phyloP scores from a whole-genome alignment of 2,113 vertebrate species.

The Ondatra zibethicus region DNA sequence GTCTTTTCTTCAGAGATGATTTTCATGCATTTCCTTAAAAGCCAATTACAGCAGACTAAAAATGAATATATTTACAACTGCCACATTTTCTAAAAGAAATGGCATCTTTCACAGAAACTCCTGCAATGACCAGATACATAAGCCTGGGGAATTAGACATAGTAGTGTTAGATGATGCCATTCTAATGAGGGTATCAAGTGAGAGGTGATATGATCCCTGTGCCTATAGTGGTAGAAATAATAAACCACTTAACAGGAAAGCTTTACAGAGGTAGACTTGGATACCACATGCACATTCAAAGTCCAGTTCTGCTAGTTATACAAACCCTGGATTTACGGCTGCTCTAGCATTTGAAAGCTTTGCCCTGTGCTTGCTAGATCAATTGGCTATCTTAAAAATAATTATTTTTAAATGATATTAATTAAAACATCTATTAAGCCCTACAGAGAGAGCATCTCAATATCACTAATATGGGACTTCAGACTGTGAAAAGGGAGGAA shows the following conservation, averaged over 20 bases:
- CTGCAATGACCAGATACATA: background rate
- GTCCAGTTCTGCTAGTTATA: constrained; percentile 21
- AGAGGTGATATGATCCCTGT: constrained; percentile 22
- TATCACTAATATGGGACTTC: constrained; percentile 38
- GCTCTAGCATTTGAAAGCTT: constrained; percentile 58
- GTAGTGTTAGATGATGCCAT: constrained; percentile 39
- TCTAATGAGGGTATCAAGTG: constrained; percentile 28
- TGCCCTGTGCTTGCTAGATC: constrained; percentile 74
- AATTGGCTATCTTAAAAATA: constrained; percentile 73
- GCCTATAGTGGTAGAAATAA: constrained; percentile 61
- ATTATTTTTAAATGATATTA: constrained; percentile 66
- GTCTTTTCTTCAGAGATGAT: constrained; percentile 22
- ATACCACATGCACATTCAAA: constrained; percentile 63
- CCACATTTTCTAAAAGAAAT: constrained; percentile 60
- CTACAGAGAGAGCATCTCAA: background rate
- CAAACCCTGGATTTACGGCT: constrained; percentile 57
- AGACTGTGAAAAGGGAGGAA: constrained; percentile 37
- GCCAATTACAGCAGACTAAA: background rate
- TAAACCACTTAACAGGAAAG: constrained; percentile 67
- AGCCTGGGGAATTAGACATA: background rate
- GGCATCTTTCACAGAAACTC: constrained; percentile 41
- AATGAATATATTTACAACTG: constrained; percentile 55
- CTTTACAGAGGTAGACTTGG: constrained; percentile 51
- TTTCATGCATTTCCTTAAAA: constrained; percentile 54
- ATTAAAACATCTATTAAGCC: constrained; percentile 69